phyloP scores from a whole-genome alignment of 2,888 invertebrate species.

The Electrophaes corylata region DNA sequence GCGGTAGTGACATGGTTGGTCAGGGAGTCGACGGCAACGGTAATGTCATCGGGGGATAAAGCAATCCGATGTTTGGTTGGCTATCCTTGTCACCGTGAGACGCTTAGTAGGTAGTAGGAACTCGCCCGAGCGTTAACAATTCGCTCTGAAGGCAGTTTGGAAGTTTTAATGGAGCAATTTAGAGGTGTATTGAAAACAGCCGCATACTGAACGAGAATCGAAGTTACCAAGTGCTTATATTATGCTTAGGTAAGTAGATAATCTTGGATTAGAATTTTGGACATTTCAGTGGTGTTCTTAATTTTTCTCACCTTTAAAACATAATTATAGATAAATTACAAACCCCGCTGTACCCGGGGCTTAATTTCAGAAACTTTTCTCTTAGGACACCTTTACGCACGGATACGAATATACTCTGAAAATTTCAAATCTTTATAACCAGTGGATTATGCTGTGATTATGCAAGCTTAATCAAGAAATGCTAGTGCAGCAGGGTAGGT shows the following conservation, averaged over 20 bases:
- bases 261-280: neutral
- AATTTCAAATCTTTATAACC: too few species aligned
- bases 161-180: conserved; percentile 77
- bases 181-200: conserved; percentile 69
- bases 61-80: conserved; percentile 39
- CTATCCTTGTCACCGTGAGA: conserved; percentile 51
- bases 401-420: too few species aligned
- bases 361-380: too few species aligned
- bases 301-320: neutral
- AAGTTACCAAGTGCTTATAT: conserved; percentile 19
- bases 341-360: too few species aligned
- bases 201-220: conserved; percentile 48
- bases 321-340: too few species aligned
- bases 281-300: neutral
- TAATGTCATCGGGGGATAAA: too few species aligned
- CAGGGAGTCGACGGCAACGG: too few species aligned
- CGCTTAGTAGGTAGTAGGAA: conserved; percentile 41
- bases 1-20: too few species aligned
- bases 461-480: too few species aligned
- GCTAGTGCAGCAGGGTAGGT: too few species aligned
- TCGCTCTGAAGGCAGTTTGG: conserved; percentile 58
- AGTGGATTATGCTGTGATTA: too few species aligned
- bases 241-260: neutral
- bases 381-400: too few species aligned
- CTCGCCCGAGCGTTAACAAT: conserved; percentile 58